Base-by-base conservation (phyloP, 2,113 vertebrate genomes). In the Syngnathoides biaculeatus region DNA sequence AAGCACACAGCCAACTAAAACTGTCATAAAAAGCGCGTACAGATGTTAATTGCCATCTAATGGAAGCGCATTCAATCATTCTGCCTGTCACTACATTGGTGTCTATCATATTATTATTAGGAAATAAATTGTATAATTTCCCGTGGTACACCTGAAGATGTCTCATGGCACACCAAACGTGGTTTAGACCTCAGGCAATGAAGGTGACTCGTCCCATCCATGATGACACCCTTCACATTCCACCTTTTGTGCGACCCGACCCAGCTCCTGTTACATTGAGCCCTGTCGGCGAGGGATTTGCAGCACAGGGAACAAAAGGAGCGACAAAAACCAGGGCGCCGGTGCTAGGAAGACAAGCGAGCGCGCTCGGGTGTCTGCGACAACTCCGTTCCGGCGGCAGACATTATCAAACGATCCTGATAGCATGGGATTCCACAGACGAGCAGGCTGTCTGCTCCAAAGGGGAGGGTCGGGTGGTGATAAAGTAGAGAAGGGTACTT, bases 351-450 rank as follows among this genome's bases (percentile, higher is more conserved):
- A 63, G 70, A 74, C 73, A 56, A 73, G 17, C 17, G 8, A 64
- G 19, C 20, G 50, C 79, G 76, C 64, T 79, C 69, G 7, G 69
- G 79, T 85, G 76, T 75, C 82, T 63, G 69, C 26, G 24, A 67
- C 1, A 73, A 76, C 80, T 80, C 45, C 0, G 20, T 48, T 88
- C 69, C 76, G 65, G 72, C 24, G 0, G 63, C 77, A 78, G 60
- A 30, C 71, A 59, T 74, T 79, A 86, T 88, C 80, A 83, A 72
- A 60, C 24, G 47, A 82, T 83, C 63, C 81, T 65, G 82, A 88
- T 73, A 79, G 65, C 13, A 4, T 59, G 71, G 79, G 75, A 72
- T 71, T 62, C 39, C 81, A 77, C 83, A 63, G 78, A 67, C 2
- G 42, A 74, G 72, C 50, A 26, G 64, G 72, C 67, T 75, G 79